Conservation (phyloP, 2,888 invertebrate genomes). For the Oscheius onirici region DNA sequence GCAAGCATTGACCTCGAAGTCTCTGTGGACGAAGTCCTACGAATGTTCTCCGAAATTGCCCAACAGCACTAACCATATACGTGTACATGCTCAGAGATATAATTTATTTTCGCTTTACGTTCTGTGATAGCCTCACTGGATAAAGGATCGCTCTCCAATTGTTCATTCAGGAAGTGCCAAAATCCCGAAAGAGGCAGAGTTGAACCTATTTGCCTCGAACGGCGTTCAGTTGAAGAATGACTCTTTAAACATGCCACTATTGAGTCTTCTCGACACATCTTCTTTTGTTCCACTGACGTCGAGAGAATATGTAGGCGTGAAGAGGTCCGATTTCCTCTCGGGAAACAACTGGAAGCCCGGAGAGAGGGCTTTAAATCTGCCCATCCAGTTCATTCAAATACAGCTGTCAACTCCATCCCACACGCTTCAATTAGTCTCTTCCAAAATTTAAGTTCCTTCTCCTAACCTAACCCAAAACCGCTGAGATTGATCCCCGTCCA, state of each 20-base stretch:
- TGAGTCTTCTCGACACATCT: neutral
- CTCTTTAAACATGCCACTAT: no score
- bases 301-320: neutral
- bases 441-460: neutral
- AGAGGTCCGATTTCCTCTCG: neutral
- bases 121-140: neutral
- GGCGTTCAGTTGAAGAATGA: no score
- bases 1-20: slow-evolving; percentile 82
- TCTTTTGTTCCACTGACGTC: slow-evolving; percentile 16
- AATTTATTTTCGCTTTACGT: slow-evolving; percentile 1
- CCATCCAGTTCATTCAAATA: neutral
- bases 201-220: no score
- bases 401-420: slow-evolving; percentile 3
- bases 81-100: slow-evolving; percentile 16
- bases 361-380: neutral
- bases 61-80: slow-evolving; percentile 81
- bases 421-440: slow-evolving; percentile 9
- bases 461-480: neutral
- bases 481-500: no score
- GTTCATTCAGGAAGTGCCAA: no score
- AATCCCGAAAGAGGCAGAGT: no score
- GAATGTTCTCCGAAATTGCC: slow-evolving; percentile 97
- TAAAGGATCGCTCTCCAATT: neutral
- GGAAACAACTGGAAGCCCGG: neutral
- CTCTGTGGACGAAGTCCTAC: slow-evolving; percentile 91